These are phyloP conservation scores for Bemisia tabaci DNA, from an alignment of 1,140 invertebrate species.

Conservation along the genomic window DNA sequence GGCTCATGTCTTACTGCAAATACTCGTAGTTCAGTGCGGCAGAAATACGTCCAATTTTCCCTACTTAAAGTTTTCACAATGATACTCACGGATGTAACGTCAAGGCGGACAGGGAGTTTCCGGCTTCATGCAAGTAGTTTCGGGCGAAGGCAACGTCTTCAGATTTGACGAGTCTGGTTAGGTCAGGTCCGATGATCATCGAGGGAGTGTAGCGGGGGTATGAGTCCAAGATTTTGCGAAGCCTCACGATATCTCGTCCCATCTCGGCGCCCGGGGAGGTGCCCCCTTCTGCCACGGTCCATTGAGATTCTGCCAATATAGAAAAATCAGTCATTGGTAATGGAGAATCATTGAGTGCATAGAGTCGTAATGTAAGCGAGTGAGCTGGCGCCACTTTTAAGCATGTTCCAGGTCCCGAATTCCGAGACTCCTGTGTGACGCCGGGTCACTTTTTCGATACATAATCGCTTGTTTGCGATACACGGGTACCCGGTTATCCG, in stretches of 20 bases:
- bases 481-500: no score
- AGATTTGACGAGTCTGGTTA: constrained; percentile 26
- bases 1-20: no score
- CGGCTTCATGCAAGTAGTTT: constrained; percentile 38
- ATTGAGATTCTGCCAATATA: not conserved
- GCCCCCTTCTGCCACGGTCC: not conserved
- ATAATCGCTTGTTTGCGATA: no score
- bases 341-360: no score
- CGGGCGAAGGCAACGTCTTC: constrained; percentile 38
- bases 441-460: no score
- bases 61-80: not conserved
- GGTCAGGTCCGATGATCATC: constrained; percentile 31
- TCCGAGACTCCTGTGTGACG: no score
- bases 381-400: no score
- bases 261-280: constrained; percentile 25
- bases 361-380: no score
- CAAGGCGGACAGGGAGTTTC: constrained; percentile 38
- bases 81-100: constrained; percentile 46
- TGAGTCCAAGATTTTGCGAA: constrained; percentile 40
- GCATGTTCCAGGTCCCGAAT: no score
- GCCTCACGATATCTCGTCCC: constrained; percentile 36
- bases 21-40: no score
- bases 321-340: no score
- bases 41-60: no score
- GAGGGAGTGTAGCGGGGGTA: constrained; percentile 34